Evolutionary conservation across 2,888 invertebrate species (phyloP).

Genomic region (Drosophila cyrtoloma): DNA sequence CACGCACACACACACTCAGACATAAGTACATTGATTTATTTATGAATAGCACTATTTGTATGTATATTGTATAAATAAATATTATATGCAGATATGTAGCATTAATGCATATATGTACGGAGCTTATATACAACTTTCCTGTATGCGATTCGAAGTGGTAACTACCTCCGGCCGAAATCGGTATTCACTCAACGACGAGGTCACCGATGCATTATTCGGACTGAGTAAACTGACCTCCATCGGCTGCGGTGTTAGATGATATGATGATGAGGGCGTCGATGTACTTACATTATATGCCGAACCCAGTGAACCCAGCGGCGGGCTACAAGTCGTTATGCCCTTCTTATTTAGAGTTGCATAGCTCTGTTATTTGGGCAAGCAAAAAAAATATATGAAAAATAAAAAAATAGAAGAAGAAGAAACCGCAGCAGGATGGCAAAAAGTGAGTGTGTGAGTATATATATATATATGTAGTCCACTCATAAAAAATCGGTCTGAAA

Average conservation of each 20-base stretch:
- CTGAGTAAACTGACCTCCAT: slow-evolving; percentile 85
- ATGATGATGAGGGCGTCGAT: slow-evolving; percentile 81
- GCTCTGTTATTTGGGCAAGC: slow-evolving; percentile 86
- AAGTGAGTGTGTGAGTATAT: slow-evolving; percentile 10
- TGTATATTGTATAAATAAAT: slow-evolving; percentile 24
- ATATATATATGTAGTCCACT: neutral
- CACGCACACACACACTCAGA: slow-evolving; percentile 47
- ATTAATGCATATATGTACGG: slow-evolving; percentile 16
- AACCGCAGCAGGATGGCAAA: slow-evolving; percentile 5
- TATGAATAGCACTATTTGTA: slow-evolving; percentile 19
- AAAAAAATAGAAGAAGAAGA: slow-evolving; percentile 70
- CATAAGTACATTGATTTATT: slow-evolving; percentile 43
- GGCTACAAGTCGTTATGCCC: slow-evolving; percentile 86
- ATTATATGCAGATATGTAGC: slow-evolving; percentile 16
- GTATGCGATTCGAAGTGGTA: slow-evolving; percentile 94
- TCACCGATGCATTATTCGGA: slow-evolving; percentile 87
- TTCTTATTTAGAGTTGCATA: slow-evolving; percentile 92
- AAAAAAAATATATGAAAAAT: neutral
- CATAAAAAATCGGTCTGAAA: neutral
- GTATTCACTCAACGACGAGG: slow-evolving; percentile 92
- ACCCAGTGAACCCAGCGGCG: slow-evolving; percentile 78
- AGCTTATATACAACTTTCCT: slow-evolving; percentile 95
- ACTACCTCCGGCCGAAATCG: slow-evolving; percentile 93
- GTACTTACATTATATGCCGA: slow-evolving; percentile 73
- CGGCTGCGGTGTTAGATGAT: slow-evolving; percentile 85